Evolutionary conservation across 2,797 vertebrate genomes (phyloP), one percentile per base, ranked within the genome.

Genomic region (Cygnus olor): DNA sequence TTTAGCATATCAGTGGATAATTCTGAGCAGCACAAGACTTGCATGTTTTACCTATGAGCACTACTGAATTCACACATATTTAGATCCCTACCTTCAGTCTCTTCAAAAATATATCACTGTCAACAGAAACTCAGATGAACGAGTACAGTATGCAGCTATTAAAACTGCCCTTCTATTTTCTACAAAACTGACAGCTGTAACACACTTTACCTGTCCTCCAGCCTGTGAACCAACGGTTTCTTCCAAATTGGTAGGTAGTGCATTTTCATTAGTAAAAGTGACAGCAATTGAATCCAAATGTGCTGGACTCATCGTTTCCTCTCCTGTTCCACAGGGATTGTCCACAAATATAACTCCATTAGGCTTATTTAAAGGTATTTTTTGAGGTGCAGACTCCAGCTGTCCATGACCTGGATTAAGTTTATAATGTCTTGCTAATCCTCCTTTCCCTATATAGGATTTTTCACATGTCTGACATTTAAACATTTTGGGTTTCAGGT

Each of bases 371-470:
- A 82, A 44, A 89, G 91, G 68, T 40, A 34, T 68, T 54, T 57
- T 88, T 81, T 93, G 96, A 94, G 92, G 71, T 80, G 76, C 91
- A 70, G 94, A 32, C 47, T 97, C 96, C 93, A 94, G 86, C 47
- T 95, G 98, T 47, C 98, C 98, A 2, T 99, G 99, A 54, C 94
- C 96, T 2, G 99, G 99, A 83, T 99, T 98, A 32, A 99, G 98
- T 93, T 98, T 99, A 92, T 99, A 99, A 94, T 99, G 99, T 63
- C 99, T 98, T 91, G 98, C 98, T 92, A 99, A 97, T 21, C 99
- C 99, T 15, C 99, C 99, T 19, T 98, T 98, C 28, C 99, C 99
- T 20, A 99, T 99, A 79, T 99, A 99, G 18, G 99, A 98, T 94
- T 99, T 99, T 44, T 99, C 99, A 70, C 99, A 99, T 17, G 95